Percentiles rank a stretch among this genome's conserved stretches.
Evolutionary conservation across 2,888 invertebrate species (phyloP).

Genomic region (Microdon myrmicae): DNA sequence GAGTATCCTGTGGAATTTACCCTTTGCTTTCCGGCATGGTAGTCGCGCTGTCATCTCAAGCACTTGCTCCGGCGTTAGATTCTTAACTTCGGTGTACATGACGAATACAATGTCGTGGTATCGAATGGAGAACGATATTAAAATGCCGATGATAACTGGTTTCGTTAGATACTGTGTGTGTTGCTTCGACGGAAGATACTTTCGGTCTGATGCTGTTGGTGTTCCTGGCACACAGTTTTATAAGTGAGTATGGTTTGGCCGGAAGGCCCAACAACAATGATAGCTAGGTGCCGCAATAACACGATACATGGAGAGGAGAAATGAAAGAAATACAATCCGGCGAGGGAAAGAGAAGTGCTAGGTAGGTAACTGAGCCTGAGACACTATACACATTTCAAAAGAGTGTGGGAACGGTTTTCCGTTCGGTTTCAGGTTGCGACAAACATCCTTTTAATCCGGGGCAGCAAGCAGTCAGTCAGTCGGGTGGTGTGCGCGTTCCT

Average conservation of each 20-base stretch:
- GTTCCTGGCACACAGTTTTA: conserved; percentile 63
- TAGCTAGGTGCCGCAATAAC: conserved; percentile 40
- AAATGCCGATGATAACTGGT: background rate
- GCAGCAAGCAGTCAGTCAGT: conserved; percentile 36
- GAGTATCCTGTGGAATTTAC: conserved; percentile 60
- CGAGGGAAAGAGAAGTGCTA: conserved; percentile 14
- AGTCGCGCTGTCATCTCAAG: conserved; percentile 35
- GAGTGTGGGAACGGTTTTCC: conserved; percentile 48
- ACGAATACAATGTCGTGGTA: too few relatives aligned
- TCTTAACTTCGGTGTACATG: conserved; percentile 65
- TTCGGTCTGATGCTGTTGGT: conserved; percentile 65
- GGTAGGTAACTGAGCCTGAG: conserved; percentile 2
- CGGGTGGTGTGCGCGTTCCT: conserved; percentile 28
- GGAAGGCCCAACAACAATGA: conserved; percentile 39
- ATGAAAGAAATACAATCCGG: conserved; percentile 9
- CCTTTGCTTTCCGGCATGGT: conserved; percentile 52
- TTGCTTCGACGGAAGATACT: conserved; percentile 61
- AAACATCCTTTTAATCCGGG: conserved; percentile 42
- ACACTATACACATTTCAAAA: conserved; percentile 14
- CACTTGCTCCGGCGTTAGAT: conserved; percentile 54
- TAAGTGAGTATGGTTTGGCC: conserved; percentile 55
- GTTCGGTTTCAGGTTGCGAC: conserved; percentile 45
- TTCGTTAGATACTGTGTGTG: conserved; percentile 47
- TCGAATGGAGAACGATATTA: too few relatives aligned
- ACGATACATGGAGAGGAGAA: conserved; percentile 20